phyloP scores from a whole-genome alignment of 2,113 vertebrate genomes.

The Ciconia stormi region DNA sequence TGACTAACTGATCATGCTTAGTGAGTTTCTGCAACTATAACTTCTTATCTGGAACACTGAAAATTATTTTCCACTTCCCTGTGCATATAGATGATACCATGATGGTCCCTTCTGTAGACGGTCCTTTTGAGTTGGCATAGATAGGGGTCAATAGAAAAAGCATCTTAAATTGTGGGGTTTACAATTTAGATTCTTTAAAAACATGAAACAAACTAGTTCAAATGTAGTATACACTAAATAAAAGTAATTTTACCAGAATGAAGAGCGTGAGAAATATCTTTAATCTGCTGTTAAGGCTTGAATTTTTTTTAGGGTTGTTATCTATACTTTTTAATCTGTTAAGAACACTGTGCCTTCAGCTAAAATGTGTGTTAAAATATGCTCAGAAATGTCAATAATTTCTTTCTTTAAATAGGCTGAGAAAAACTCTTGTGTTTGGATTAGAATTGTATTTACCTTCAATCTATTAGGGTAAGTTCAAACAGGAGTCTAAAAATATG shows the following conservation, averaged over 20 bases:
- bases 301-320: not conserved
- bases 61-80: not conserved
- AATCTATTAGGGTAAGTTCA: not conserved
- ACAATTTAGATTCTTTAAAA: not conserved
- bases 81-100: not conserved
- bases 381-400: not conserved
- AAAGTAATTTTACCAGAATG: not conserved
- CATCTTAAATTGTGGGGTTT: not conserved
- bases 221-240: not conserved
- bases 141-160: not conserved
- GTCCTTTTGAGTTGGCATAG: not conserved
- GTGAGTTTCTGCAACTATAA: not conserved
- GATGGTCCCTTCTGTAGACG: not conserved
- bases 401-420: not conserved
- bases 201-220: not conserved
- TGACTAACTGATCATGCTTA: not conserved
- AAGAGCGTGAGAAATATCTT: not conserved
- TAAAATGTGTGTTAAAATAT: not conserved
- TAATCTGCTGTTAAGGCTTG: not conserved
- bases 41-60: not conserved
- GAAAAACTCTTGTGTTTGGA: not conserved
- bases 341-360: not conserved
- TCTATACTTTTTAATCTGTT: not conserved
- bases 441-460: not conserved
- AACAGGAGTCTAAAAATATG: not conserved